Conservation (phyloP, 2,888 invertebrate species). For the Caenorhabditis sp. region DNA sequence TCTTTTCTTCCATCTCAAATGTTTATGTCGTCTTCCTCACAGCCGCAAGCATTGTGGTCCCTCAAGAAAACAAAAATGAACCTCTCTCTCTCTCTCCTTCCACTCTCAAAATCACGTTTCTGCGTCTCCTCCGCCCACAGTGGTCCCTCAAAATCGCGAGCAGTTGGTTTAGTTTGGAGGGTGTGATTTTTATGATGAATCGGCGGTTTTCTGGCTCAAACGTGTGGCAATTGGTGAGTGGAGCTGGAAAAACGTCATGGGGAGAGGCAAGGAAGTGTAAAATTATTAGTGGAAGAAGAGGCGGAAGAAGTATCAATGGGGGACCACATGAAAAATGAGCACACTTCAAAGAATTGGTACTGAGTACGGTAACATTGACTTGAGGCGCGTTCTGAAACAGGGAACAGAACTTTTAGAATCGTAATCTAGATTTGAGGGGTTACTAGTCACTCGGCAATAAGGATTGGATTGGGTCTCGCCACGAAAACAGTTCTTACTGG, state of each 20-base stretch:
- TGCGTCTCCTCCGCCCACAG: not conserved
- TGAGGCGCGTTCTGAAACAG: no score
- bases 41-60: no score
- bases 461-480: no score
- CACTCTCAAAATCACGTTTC: not conserved
- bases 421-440: no score
- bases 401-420: no score
- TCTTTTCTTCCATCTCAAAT: no score
- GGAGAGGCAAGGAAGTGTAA: slow-evolving; percentile 20
- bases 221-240: slow-evolving; percentile 34
- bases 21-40: no score
- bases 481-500: no score
- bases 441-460: not conserved
- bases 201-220: slow-evolving; percentile 30
- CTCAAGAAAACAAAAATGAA: not conserved
- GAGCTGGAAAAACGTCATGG: slow-evolving; percentile 2
- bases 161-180: slow-evolving; percentile 37
- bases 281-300: slow-evolving; percentile 27
- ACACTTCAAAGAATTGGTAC: not conserved
- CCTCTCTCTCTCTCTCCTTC: not conserved
- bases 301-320: not conserved
- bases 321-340: not conserved
- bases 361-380: no score
- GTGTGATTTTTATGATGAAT: slow-evolving; percentile 55
- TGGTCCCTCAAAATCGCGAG: not conserved